These are phyloP conservation scores for Automeris io DNA, from an alignment of 2,888 invertebrate species.

Conservation along the genomic window DNA sequence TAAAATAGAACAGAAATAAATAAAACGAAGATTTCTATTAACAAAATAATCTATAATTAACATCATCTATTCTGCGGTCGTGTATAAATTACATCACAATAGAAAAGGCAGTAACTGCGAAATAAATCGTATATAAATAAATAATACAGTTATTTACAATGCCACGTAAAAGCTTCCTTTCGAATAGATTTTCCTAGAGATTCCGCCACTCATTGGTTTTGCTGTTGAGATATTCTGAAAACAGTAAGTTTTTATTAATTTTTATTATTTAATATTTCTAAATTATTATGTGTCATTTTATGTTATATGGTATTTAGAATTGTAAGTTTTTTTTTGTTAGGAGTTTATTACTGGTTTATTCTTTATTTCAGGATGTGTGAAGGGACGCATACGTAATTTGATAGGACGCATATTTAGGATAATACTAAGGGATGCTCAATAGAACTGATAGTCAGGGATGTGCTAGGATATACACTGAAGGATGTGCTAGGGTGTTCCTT, in stretches of 20 bases:
- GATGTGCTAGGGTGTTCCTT: too few relatives aligned
- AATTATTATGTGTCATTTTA: too few relatives aligned
- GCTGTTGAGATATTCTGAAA: slow-evolving; percentile 42
- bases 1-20: slow-evolving; percentile 2
- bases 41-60: slow-evolving; percentile 9
- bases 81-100: slow-evolving; percentile 12
- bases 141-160: slow-evolving; percentile 14
- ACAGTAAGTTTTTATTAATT: slow-evolving; percentile 2
- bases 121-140: slow-evolving; percentile 16
- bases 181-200: slow-evolving; percentile 36
- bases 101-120: slow-evolving; percentile 8
- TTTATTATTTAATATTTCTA: too few relatives aligned
- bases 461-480: too few relatives aligned
- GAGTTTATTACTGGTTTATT: too few relatives aligned
- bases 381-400: too few relatives aligned
- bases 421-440: too few relatives aligned
- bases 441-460: too few relatives aligned
- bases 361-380: too few relatives aligned
- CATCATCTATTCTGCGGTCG: slow-evolving; percentile 8
- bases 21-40: slow-evolving; percentile 2
- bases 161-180: slow-evolving; percentile 17
- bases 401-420: too few relatives aligned
- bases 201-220: slow-evolving; percentile 29
- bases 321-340: too few relatives aligned
- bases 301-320: too few relatives aligned